Evolutionary conservation across 2,888 invertebrate species (phyloP), one percentile per base, ranked within the genome.

Genomic region (Barypeithes pellucidus): DNA sequence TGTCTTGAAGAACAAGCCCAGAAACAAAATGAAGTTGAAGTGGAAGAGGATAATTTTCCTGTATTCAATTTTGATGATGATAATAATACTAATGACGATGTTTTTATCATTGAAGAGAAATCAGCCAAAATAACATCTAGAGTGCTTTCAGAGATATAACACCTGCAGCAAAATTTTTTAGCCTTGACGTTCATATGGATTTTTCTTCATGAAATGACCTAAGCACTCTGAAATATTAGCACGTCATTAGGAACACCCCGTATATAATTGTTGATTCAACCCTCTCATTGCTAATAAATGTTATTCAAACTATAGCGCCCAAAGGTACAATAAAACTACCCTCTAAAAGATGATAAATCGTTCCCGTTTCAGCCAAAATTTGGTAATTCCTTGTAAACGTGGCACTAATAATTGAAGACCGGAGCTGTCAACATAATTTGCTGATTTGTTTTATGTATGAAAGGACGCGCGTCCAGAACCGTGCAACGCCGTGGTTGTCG

Each of bases 81-180:
- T 39, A 65, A 43, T 39, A 77, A 76, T 62, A 79, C 79, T 45
- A 79, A 80, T 62, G 81, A 82, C 76, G 81, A 81, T 76, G 80
- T 81, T 57, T 78, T 82, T 20, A 76, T 82, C 22, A 75, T 82
- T 43, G 80, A 79, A 39, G 77, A 79, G 39, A 80, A 79, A 67
- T 78, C 77, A 63, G 80, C n/a, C n/a, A n/a, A n/a, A n/a, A n/a
- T n/a, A n/a, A n/a, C n/a, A n/a, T n/a, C n/a, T n/a, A n/a, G n/a
- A n/a, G n/a, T n/a, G n/a, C n/a, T n/a, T n/a, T n/a, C n/a, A n/a
- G n/a, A n/a, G n/a, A n/a, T n/a, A n/a, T n/a, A n/a, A n/a, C n/a
- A n/a, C n/a, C n/a, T n/a, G n/a, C n/a, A n/a, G n/a, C n/a, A n/a
- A n/a, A n/a, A n/a, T n/a, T n/a, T n/a, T n/a, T n/a, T n/a, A n/a